Conservation (phyloP, 2,113 vertebrate genomes). For the Pongo abelii region DNA sequence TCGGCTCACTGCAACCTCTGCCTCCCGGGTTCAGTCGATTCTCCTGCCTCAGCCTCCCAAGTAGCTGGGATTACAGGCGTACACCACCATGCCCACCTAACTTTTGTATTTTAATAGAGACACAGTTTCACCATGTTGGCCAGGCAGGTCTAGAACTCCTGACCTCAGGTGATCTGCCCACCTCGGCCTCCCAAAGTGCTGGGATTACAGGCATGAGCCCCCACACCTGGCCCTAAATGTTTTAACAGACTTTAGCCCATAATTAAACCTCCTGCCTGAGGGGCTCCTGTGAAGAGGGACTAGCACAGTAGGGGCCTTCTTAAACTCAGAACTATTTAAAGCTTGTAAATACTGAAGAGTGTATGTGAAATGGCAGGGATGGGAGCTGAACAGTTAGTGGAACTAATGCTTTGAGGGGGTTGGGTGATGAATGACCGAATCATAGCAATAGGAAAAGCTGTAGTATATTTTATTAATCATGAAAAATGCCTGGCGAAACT, state of each 20-base stretch:
- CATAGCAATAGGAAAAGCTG: neutral
- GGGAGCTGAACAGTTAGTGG: neutral
- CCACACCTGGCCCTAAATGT: neutral
- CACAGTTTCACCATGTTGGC: too few species aligned
- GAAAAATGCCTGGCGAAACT: neutral
- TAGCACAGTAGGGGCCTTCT: neutral
- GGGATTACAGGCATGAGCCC: too few species aligned
- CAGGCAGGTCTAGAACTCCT: too few species aligned
- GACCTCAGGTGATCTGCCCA: too few species aligned
- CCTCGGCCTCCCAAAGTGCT: too few species aligned
- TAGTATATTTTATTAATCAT: neutral
- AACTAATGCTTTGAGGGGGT: neutral
- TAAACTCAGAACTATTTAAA: too few species aligned
- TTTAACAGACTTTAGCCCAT: neutral
- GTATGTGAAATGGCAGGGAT: neutral
- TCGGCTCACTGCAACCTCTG: too few species aligned
- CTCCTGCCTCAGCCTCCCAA: too few species aligned
- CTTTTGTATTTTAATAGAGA: too few species aligned
- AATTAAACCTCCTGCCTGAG: neutral
- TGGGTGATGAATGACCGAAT: neutral
- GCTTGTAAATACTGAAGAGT: neutral
- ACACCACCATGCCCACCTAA: too few species aligned
- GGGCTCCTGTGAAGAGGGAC: neutral
- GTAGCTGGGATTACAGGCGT: too few species aligned
- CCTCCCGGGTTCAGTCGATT: too few species aligned